Evolutionary conservation across 2,113 vertebrate genomes (phyloP).

Genomic region (Neotragus pygmaeus): DNA sequence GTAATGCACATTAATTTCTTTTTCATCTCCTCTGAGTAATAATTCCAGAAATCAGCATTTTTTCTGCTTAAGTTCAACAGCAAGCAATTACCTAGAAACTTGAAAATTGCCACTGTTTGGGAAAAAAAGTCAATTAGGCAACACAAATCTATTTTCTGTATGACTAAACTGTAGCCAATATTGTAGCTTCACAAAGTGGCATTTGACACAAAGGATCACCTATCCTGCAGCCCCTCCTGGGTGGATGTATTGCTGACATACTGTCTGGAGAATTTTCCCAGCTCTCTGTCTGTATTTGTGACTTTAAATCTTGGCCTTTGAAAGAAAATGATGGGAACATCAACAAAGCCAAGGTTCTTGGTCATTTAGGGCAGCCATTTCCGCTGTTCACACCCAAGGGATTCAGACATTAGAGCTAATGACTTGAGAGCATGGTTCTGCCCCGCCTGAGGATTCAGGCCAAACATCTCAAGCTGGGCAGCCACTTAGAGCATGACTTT

Average conservation of each 20-base stretch:
- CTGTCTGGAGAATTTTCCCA: not conserved
- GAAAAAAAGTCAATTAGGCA: not conserved
- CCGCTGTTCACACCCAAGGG: not conserved
- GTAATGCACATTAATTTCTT: not conserved
- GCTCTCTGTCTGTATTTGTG: not conserved
- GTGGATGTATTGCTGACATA: not conserved
- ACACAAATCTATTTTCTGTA: not conserved
- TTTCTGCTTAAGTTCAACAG: not conserved
- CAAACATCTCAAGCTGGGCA: not conserved
- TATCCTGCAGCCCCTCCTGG: not conserved
- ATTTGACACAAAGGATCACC: not conserved
- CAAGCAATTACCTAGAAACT: not conserved
- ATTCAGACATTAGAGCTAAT: not conserved
- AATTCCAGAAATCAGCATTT: conserved; percentile 16
- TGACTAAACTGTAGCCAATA: not conserved
- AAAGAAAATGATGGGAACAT: not conserved
- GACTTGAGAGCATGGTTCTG: not conserved
- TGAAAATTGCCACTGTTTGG: not conserved
- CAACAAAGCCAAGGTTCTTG: not conserved
- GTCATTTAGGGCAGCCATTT: not conserved
- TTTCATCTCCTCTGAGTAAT: conserved; percentile 5
- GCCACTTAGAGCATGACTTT: not conserved
- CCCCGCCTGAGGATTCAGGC: not conserved
- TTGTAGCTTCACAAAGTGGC: not conserved
- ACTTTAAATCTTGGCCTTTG: not conserved